Conservation (phyloP, 2,113 vertebrate species). For the Neodontobutis hainanensis region DNA sequence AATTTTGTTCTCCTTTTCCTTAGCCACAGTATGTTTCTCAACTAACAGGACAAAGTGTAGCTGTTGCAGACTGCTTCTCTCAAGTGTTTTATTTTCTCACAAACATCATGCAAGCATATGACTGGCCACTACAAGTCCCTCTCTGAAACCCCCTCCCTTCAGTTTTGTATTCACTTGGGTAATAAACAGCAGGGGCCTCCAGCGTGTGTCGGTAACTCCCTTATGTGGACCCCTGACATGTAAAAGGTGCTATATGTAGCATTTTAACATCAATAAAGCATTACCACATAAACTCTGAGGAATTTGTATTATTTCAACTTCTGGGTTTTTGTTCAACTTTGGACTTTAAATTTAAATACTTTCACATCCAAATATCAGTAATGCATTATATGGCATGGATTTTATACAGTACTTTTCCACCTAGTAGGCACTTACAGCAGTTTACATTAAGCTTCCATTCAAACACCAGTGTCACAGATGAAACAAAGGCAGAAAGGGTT, state of each 20-base stretch:
- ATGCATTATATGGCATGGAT: too few species aligned
- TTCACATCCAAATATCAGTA: too few species aligned
- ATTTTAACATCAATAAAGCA: conserved; percentile 61
- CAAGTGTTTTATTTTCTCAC: conserved; percentile 43
- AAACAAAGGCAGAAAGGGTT: too few species aligned
- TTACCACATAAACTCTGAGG: conserved; percentile 33
- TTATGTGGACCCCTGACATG: conserved; percentile 42
- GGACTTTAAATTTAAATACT: too few species aligned
- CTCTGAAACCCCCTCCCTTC: conserved; percentile 9
- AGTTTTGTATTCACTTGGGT: conserved; percentile 30
- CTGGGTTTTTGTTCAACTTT: too few species aligned
- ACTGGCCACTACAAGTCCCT: conserved; percentile 13
- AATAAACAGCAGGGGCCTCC: conserved; percentile 1
- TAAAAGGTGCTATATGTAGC: conserved; percentile 49
- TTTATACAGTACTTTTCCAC: too few species aligned
- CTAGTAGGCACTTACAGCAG: too few species aligned
- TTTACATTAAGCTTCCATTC: too few species aligned
- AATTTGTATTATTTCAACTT: background rate
- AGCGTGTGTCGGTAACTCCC: conserved; percentile 16
- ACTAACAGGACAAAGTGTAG: conserved; percentile 35
- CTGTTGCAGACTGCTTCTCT: conserved; percentile 39
- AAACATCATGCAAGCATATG: conserved; percentile 29
- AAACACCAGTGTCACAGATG: too few species aligned
- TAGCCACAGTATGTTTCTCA: conserved; percentile 35
- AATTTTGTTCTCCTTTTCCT: conserved; percentile 22